Evolutionary conservation across 2,888 invertebrate species (phyloP).

Genomic region (Oasisia sp.): DNA sequence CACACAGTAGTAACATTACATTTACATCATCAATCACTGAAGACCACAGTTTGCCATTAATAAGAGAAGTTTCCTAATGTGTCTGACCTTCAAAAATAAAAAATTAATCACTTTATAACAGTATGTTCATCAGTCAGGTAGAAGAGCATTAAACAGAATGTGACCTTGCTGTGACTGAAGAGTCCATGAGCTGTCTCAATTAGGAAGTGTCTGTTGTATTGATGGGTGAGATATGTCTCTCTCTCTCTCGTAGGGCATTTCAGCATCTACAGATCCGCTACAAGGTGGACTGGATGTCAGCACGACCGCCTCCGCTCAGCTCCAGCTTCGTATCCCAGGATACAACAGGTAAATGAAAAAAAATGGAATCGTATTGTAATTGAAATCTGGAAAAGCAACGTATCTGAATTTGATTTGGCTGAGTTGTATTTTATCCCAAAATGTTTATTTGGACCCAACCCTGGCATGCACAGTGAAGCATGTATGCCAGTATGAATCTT

Average conservation of each 20-base stretch:
- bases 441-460: no score
- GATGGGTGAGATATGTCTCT: not conserved
- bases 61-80: not conserved
- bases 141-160: not conserved
- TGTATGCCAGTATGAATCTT: no score
- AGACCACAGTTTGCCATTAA: not conserved
- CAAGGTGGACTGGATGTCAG: constrained; percentile 55
- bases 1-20: not conserved
- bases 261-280: constrained; percentile 82
- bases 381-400: no score
- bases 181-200: not conserved
- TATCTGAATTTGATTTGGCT: no score
- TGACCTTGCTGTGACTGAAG: not conserved
- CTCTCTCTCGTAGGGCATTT: constrained; percentile 70
- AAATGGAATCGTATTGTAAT: no score
- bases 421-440: no score
- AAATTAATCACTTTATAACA: not conserved
- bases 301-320: constrained; percentile 49
- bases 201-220: not conserved
- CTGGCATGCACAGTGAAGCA: no score
- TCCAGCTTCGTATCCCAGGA: constrained; percentile 62
- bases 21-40: not conserved
- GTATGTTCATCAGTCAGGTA: not conserved
- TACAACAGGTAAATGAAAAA: constrained; percentile 39
- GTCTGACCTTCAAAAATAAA: not conserved